Evolutionary conservation across 2,797 vertebrate species (phyloP), one percentile per base, ranked within the genome.

Genomic region (Eurystomus glaucurus): DNA sequence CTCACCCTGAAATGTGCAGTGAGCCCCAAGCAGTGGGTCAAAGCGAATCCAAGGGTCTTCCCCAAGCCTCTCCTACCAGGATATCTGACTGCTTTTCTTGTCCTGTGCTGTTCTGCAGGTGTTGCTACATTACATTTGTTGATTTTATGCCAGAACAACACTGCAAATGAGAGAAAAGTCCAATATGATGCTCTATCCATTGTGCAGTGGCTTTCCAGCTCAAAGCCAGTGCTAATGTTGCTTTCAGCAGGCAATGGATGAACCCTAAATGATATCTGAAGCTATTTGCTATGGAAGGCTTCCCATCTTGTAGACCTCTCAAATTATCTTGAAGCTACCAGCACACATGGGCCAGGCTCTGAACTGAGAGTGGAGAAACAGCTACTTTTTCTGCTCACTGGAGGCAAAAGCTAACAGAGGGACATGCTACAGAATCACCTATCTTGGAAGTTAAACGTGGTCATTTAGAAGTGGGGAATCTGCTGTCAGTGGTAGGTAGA

Each of bases 271-370:
- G n/a, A 21, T 84, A 70, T 39, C 66, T 84, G 58, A 80, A 86
- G 74, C 39, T 71, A 18, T 70, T 66, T 82, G 50, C 54, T 10
- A 1, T 61, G 68, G 57, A 68, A 85, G 57, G 45, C 66, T 90
- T 37, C 72, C 46, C n/a, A 28, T 88, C 41, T 60, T 91, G 37
- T 26, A 75, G 35, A 80, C 68, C 46, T 92, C 68, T 78, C 50
- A 50, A 60, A 22, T 58, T 60, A 37, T 37, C 45, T 86, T 81
- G 75, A 89, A 79, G 48, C 50, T 82, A 33, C 41, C 50, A 19
- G n/a, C 14, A 22, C 17, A 10, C 13, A 28, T 82, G 43, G 64
- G 58, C 43, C 0, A 0, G 29, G 31, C 28, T 79, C 55, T 85
- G 86, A 70, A 62, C 29, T 62, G 54, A 55, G 85, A 71, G 45